phyloP scores from a whole-genome alignment of 2,113 vertebrate genomes.

The Mus musculus region DNA sequence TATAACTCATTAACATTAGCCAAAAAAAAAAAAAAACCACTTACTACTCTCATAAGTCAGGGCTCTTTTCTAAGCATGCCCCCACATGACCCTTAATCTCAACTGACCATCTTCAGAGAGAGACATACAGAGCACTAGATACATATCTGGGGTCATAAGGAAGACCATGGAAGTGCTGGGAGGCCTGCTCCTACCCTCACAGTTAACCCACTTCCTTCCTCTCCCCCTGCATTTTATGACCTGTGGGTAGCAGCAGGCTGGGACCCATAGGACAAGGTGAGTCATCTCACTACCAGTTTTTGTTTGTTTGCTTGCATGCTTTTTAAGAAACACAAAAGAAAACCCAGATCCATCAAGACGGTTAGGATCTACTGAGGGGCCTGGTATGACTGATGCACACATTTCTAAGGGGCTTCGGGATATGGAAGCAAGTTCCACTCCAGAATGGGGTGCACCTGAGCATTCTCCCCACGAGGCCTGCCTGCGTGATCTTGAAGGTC shows the following conservation, averaged over 20 bases:
- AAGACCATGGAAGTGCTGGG: background rate
- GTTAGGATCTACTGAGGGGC: background rate
- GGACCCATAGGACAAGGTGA: background rate
- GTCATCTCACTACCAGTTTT: background rate
- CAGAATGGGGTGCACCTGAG: background rate
- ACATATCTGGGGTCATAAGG: background rate
- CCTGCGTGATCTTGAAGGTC: constrained; percentile 34
- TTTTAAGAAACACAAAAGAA: background rate
- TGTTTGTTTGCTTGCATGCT: background rate
- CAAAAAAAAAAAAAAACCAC: background rate
- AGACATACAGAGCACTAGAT: background rate
- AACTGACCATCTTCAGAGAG: background rate
- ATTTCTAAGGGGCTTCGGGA: background rate
- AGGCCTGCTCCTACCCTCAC: background rate
- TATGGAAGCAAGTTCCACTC: background rate
- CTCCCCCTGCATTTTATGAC: no score
- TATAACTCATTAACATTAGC: background rate
- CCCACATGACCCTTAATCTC: background rate
- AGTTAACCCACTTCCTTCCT: no score
- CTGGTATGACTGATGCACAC: rapidly evolving
- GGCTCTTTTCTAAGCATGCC: background rate
- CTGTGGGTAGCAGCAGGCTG: background rate
- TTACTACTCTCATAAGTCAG: background rate
- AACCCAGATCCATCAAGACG: background rate
- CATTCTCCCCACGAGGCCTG: background rate